Base-by-base conservation (phyloP, 2,113 vertebrate species). In the Mixornis gularis region DNA sequence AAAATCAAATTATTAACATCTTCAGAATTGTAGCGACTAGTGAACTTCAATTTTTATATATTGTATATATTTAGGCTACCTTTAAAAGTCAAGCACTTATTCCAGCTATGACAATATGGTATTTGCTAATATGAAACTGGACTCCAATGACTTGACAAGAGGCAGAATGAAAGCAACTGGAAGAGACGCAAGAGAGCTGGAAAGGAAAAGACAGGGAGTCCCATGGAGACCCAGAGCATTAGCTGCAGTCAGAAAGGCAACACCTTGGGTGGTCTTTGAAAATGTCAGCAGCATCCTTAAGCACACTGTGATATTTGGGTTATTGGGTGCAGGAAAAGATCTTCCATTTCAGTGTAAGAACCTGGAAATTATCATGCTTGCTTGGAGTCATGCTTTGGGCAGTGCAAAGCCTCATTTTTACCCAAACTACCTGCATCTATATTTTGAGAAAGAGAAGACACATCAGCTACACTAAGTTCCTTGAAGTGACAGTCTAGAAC, bases 71-170 rank as follows among this genome's bases (percentile, higher is more conserved):
- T 97, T 97, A 96, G 93, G 68, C 69, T 97, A 87, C 79, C 85
- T 97, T 91, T 97, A 95, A 95, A 98, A 98, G 95, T 97, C 96
- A 97, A 97, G 93, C 69, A 91, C 68, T 96, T 95, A 93, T 96
- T 96, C 93, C 41, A 96, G 90, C 96, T 97, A 93, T 89, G 91
- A 94, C 90, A 96, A 95, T 86, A 90, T 81, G 93, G 90, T 96
- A 90, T 95, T 98, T 97, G 92, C 91, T 96, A 92, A 92, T 89
- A 95, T 65, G 85, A 94, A 95, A 85, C 70, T 95, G 95, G 94
- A 90, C 52, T 60, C 85, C 83, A 96, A 85, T 44, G 86, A 95
- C 87, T 43, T 91, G 91, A 77, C 94, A 97, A 96, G 96, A 95
- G 89, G 87, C 80, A 92, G 96, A 96, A 96, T 60, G 77, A 97